Evolutionary conservation across 2,113 vertebrate genomes (phyloP).

Genomic region (Festucalex cinctus): DNA sequence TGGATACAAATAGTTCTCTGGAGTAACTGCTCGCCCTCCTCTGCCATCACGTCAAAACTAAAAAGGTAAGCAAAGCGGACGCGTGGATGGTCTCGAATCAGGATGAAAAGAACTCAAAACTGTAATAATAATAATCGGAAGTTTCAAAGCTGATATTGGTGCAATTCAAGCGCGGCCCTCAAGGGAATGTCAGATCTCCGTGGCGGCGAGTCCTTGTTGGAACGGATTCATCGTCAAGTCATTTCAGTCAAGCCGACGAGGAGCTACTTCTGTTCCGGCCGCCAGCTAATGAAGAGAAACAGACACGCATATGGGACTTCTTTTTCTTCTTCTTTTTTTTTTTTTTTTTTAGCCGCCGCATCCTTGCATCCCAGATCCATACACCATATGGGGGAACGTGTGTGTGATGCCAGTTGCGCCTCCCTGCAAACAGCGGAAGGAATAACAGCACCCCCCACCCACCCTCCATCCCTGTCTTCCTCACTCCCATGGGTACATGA

Average conservation of each 20-base stretch:
- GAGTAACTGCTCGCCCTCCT: too few species aligned
- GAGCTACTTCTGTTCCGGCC: constrained; percentile 67
- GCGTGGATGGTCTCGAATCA: constrained; percentile 47
- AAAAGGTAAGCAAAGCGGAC: neutral
- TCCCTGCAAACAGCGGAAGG: constrained; percentile 54
- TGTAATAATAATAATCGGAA: neutral
- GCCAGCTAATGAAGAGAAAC: constrained; percentile 73
- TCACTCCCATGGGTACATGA: constrained; percentile 63
- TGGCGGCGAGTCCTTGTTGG: constrained; percentile 30
- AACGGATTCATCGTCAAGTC: constrained; percentile 60
- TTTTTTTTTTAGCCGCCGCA: constrained; percentile 25
- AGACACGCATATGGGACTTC: constrained; percentile 73
- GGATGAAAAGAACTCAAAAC: neutral
- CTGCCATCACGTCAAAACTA: too few species aligned
- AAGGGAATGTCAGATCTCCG: constrained; percentile 22
- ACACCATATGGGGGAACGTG: constrained; percentile 74
- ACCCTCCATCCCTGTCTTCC: constrained; percentile 53
- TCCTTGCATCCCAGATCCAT: constrained; percentile 68
- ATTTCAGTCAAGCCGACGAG: constrained; percentile 65
- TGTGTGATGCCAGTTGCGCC: constrained; percentile 56
- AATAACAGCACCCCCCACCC: too few species aligned
- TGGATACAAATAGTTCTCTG: neutral
- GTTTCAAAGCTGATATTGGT: neutral
- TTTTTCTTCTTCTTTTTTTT: constrained; percentile 21
- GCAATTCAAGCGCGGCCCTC: neutral